Conservation (phyloP, 2,888 invertebrate genomes). For the Pycnomerus fuliginosus region DNA sequence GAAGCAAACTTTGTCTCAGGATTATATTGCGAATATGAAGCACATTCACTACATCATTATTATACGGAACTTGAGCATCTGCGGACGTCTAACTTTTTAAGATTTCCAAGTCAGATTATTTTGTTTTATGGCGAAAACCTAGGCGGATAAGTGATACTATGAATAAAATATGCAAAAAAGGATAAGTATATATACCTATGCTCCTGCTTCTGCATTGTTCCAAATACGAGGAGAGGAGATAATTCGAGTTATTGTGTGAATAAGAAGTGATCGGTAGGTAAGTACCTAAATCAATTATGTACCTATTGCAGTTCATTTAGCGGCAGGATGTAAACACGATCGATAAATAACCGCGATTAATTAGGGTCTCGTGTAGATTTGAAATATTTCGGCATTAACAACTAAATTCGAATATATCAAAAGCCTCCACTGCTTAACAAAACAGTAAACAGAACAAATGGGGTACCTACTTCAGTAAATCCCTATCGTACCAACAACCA, state of each 20-base stretch:
- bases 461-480: slow-evolving; percentile 56
- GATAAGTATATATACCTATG: too few species aligned
- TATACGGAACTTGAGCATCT: too few species aligned
- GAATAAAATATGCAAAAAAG: slow-evolving; percentile 17
- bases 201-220: too few species aligned
- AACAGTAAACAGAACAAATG: slow-evolving; percentile 25
- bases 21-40: too few species aligned
- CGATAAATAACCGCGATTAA: slow-evolving; percentile 13
- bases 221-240: too few species aligned
- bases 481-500: slow-evolving; percentile 29
- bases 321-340: slow-evolving; percentile 11
- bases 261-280: too few species aligned
- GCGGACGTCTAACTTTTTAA: slow-evolving; percentile 10
- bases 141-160: slow-evolving; percentile 13
- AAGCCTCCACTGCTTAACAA: slow-evolving; percentile 10
- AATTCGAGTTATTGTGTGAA: too few species aligned
- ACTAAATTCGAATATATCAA: slow-evolving; percentile 16
- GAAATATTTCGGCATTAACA: slow-evolving; percentile 17
- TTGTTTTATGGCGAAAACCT: slow-evolving; percentile 29
- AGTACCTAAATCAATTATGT: too few species aligned
- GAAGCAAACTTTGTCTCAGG: too few species aligned
- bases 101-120: slow-evolving; percentile 29
- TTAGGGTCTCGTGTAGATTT: slow-evolving; percentile 6
- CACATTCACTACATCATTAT: too few species aligned
- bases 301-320: too few species aligned